A percentile compares a stretch with the other conserved stretches of the same genome.
phyloP scores from a whole-genome alignment of 2,113 vertebrate genomes.

The Rafetus swinhoei region DNA sequence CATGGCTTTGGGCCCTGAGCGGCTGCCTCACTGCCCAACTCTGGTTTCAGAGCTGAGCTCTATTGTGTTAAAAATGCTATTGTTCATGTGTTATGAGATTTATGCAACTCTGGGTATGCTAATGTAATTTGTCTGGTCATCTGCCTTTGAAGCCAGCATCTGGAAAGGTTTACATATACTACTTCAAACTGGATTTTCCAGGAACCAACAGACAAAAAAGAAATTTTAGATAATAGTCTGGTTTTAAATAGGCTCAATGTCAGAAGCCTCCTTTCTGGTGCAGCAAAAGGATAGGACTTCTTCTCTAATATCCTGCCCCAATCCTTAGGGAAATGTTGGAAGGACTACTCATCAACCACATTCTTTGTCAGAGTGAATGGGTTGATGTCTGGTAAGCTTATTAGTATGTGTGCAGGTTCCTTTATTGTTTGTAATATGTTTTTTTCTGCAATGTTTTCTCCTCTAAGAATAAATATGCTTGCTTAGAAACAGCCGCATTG shows the following conservation, averaged over 20 bases:
- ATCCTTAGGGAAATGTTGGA: background rate
- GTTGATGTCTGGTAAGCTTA: background rate
- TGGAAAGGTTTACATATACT: background rate
- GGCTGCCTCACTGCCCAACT: too few relatives aligned
- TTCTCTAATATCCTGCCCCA: background rate
- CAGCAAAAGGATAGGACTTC: background rate
- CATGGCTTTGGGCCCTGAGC: too few relatives aligned
- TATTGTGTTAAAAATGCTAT: too few relatives aligned
- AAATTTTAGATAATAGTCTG: background rate
- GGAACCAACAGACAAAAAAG: background rate
- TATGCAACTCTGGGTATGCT: background rate
- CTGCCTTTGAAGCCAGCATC: background rate
- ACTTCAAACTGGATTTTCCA: too few relatives aligned
- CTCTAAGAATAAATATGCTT: too few relatives aligned
- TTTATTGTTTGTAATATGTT: too few relatives aligned
- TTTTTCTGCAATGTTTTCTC: too few relatives aligned
- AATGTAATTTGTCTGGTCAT: background rate
- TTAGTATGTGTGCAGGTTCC: too few relatives aligned
- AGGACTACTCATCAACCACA: background rate
- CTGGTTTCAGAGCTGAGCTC: too few relatives aligned
- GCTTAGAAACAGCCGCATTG: too few relatives aligned
- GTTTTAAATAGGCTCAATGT: background rate
- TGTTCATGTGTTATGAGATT: background rate
- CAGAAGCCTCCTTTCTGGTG: background rate
- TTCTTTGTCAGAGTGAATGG: background rate